These are phyloP conservation scores for Solea senegalensis DNA, from an alignment of 2,113 vertebrate genomes.

Conservation along the genomic window DNA sequence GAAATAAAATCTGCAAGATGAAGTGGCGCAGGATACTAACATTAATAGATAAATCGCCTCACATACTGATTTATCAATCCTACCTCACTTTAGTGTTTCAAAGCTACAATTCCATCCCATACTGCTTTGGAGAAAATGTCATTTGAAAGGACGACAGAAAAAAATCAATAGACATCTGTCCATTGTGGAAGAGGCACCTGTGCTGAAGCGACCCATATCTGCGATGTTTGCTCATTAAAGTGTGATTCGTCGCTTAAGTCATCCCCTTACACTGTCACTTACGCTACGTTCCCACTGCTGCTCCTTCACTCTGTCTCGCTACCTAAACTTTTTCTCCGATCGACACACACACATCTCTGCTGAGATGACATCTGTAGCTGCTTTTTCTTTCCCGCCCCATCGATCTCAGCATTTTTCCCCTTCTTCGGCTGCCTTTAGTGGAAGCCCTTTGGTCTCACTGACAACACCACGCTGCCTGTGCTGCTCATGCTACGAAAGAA, in stretches of 20 bases:
- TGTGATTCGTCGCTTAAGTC: not conserved
- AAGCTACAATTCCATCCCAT: not conserved
- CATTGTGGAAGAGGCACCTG: conserved; percentile 23
- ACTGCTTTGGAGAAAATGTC: conserved; percentile 10
- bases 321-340: conserved; percentile 17
- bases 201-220: not conserved
- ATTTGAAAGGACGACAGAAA: not conserved
- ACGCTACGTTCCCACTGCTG: not conserved
- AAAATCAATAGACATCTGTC: conserved; percentile 5
- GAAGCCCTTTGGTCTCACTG: not conserved
- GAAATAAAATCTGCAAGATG: too few relatives aligned
- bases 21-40: not conserved
- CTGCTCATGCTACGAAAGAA: conserved; percentile 12
- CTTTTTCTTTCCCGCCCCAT: conserved; percentile 26
- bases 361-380: conserved; percentile 43
- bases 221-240: conserved; percentile 21
- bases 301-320: conserved; percentile 9
- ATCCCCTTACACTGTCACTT: conserved; percentile 9
- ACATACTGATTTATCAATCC: not conserved
- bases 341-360: conserved; percentile 17
- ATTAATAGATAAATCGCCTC: conserved; percentile 1
- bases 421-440: not conserved
- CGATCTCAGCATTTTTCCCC: conserved; percentile 17
- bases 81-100: not conserved
- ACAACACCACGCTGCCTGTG: conserved; percentile 2